Evolutionary conservation across 2,888 invertebrate genomes (phyloP).

Genomic region (Drosophila pseudotalamancana): DNA sequence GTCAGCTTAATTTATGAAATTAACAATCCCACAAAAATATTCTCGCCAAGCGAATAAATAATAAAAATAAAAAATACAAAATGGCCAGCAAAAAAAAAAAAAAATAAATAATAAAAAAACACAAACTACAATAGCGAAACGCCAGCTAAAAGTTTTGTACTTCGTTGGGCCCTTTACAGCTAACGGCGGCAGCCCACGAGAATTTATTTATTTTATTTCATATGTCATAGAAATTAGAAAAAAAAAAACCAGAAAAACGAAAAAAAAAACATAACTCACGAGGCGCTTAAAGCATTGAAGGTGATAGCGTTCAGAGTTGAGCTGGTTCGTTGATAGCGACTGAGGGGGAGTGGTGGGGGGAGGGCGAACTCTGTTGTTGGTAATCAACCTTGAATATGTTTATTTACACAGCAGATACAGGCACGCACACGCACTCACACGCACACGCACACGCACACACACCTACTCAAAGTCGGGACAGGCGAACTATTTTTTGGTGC

Average conservation of each 20-base stretch:
- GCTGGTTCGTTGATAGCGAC: conserved; percentile 28
- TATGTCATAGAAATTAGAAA: conserved; percentile 64
- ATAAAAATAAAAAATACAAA: too few relatives aligned
- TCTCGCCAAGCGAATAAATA: too few relatives aligned
- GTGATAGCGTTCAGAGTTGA: conserved; percentile 47
- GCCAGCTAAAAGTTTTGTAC: conserved; percentile 29
- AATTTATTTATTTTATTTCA: conserved; percentile 30
- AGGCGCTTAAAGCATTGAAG: conserved; percentile 45
- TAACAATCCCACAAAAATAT: conserved; percentile 56
- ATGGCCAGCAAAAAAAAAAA: conserved; percentile 50
- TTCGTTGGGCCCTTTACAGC: conserved; percentile 59
- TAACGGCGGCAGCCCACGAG: conserved; percentile 55
- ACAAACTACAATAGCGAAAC: conserved; percentile 18
- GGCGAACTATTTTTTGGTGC: conserved; percentile 33
- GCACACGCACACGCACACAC: conserved; percentile 5
- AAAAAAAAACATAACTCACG: conserved; percentile 27
- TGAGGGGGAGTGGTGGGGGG: too few relatives aligned
- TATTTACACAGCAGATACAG: conserved; percentile 46
- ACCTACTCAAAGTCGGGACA: conserved; percentile 20
- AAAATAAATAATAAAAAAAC: conserved; percentile 54
- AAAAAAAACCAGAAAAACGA: conserved; percentile 28
- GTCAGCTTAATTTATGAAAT: conserved; percentile 72
- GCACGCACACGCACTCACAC: conserved; percentile 14
- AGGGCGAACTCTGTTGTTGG: conserved; percentile 45
- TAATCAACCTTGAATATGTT: conserved; percentile 78